These are phyloP conservation scores for Pyrochroa serraticornis DNA, from an alignment of 2,888 invertebrate species.

Conservation along the genomic window DNA sequence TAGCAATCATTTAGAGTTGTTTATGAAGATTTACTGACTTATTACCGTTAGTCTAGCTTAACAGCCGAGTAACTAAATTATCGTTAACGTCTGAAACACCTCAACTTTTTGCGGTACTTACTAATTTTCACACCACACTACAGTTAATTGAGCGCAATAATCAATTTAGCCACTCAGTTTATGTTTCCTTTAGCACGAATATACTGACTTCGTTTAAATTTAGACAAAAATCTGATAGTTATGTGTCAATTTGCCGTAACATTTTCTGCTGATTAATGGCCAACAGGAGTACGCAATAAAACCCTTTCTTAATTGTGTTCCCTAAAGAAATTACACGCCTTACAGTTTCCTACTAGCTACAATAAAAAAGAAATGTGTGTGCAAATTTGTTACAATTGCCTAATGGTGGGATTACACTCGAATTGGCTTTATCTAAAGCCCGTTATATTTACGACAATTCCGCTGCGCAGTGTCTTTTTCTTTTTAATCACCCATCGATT, in stretches of 20 bases:
- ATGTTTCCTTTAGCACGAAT: no score
- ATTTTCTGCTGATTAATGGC: no score
- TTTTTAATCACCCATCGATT: conserved; percentile 23
- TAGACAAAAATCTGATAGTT: background rate
- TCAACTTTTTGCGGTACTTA: conserved; percentile 15
- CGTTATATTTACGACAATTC: conserved; percentile 22
- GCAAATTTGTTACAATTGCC: conserved; percentile 24
- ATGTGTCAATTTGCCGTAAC: no score
- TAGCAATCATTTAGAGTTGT: no score
- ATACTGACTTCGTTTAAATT: conserved; percentile 4
- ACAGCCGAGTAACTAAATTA: no score
- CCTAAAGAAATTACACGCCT: background rate
- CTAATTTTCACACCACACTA: conserved; percentile 20
- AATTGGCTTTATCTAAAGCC: conserved; percentile 25
- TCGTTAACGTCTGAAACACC: background rate
- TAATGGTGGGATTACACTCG: conserved; percentile 26
- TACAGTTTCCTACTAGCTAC: background rate
- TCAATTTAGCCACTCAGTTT: conserved; percentile 27
- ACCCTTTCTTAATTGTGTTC: no score
- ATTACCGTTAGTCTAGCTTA: no score
- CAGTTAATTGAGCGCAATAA: conserved; percentile 24
- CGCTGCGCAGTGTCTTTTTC: conserved; percentile 14
- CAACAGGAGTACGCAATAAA: no score
- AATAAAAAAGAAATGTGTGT: conserved; percentile 13
- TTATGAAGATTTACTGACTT: no score